Evolutionary conservation across 2,113 vertebrate species (phyloP), one percentile per base, ranked within the genome.

Genomic region (Sylvietta virens): DNA sequence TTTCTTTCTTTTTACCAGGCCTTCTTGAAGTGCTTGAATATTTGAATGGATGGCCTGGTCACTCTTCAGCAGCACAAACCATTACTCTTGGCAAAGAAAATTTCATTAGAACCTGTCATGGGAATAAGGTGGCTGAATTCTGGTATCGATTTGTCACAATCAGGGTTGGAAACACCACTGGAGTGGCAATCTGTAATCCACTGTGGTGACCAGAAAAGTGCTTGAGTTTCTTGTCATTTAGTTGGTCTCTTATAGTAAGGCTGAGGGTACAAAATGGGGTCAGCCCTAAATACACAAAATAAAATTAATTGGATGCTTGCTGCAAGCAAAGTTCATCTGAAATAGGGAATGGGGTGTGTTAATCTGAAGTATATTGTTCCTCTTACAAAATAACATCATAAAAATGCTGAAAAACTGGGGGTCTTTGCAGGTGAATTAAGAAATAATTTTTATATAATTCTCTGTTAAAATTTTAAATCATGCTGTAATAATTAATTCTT

Each of bases 21-120:
- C 7, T 61, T 77, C 78, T 72, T 53, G 20, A n/a, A n/a, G n/a
- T 28, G 23, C 57, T 93, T 64, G 48, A 88, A 90, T 69, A 96
- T 96, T 90, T 77, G 94, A 96, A 94, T 73, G 89, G 95, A 96
- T 93, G 67, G 56, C 70, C 60, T 28, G 61, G 86, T 92, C 72
- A 53, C 91, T 70, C 56, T n/a, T 30, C 44, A 58, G 84, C 28
- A 88, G 56, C 88, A 84, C 54, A 51, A n/a, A 74, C 60, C 91
- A 96, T 95, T 53, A 92, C 33, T 98, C 96, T 93, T 86, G 45
- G 86, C 88, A 81, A 74, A 96, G 85, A 91, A 95, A 96, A 95
- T 95, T 92, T 92, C 96, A 96, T 97, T 96, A 95, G 44, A 88
- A 84, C 66, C 88, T 91, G 88, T 95, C 94, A 89, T 51, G 69